A percentile compares a stretch with the other conserved stretches of the same genome.
These are phyloP conservation scores for Myopa tessellatipennis DNA, from an alignment of 2,888 invertebrate genomes.

Conservation along the genomic window DNA sequence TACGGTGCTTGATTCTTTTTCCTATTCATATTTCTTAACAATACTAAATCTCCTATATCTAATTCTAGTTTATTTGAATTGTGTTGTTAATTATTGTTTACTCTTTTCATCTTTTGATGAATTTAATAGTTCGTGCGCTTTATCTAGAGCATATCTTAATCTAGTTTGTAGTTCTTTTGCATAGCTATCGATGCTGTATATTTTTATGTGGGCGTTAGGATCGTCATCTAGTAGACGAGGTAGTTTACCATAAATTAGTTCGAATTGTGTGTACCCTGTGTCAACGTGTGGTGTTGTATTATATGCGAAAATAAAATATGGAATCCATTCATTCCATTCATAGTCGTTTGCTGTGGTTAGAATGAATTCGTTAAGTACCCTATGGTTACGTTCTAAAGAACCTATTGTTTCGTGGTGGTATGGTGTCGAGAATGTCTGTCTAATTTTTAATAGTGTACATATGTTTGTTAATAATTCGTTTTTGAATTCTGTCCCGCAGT, in stretches of 20 bases:
- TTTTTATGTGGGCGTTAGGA: background rate
- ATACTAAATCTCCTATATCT: background rate
- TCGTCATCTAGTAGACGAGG: slow-evolving; percentile 14
- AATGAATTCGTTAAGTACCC: slow-evolving; percentile 33
- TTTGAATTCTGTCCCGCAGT: slow-evolving; percentile 32
- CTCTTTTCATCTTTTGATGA: background rate
- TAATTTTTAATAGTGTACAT: slow-evolving; percentile 35
- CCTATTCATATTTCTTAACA: too few species aligned
- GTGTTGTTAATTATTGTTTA: background rate
- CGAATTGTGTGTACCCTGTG: slow-evolving; percentile 18
- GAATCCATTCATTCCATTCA: slow-evolving; percentile 38
- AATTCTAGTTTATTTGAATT: background rate
- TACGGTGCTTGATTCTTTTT: too few species aligned
- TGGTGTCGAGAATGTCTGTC: slow-evolving; percentile 32
- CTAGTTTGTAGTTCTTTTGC: slow-evolving; percentile 26
- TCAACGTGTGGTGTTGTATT: slow-evolving; percentile 42
- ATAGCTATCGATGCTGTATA: slow-evolving; percentile 18
- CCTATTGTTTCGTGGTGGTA: slow-evolving; percentile 38
- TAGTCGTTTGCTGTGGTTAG: slow-evolving; percentile 20
- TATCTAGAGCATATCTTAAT: slow-evolving; percentile 19
- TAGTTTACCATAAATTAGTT: slow-evolving; percentile 30
- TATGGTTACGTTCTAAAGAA: slow-evolving; percentile 36
- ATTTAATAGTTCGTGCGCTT: slow-evolving; percentile 4
- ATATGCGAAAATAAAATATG: slow-evolving; percentile 38
- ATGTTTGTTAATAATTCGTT: slow-evolving; percentile 33